phyloP scores from a whole-genome alignment of 2,888 invertebrate species.

The Dorcus hopei region DNA sequence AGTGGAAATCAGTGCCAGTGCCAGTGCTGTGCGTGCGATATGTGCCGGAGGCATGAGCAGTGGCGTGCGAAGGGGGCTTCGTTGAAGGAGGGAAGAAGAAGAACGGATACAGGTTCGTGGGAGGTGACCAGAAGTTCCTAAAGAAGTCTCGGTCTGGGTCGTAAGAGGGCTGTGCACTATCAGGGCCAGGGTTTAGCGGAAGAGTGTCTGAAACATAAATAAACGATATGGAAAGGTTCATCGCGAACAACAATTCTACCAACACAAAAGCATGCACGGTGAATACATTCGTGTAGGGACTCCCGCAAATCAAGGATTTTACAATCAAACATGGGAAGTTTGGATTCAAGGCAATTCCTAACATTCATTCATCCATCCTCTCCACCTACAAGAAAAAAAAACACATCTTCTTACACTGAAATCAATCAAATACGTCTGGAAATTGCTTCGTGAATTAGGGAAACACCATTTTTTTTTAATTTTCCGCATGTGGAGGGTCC shows the following conservation, averaged over 20 bases:
- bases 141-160: conserved; percentile 55
- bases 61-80: conserved; percentile 44
- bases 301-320: conserved; percentile 3
- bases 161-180: conserved; percentile 56
- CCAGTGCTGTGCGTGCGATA: conserved; percentile 46
- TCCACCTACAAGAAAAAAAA: too few species aligned
- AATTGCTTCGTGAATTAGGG: too few species aligned
- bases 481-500: too few species aligned
- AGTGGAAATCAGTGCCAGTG: conserved; percentile 44
- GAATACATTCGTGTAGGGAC: conserved; percentile 16
- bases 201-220: conserved; percentile 59
- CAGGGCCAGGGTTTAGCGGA: conserved; percentile 57
- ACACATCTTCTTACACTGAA: too few species aligned
- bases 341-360: too few species aligned
- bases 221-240: conserved; percentile 22
- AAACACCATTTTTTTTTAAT: too few species aligned
- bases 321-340: too few species aligned
- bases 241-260: not conserved
- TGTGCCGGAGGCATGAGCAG: conserved; percentile 43
- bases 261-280: conserved; percentile 2
- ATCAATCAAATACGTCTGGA: too few species aligned
- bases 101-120: conserved; percentile 57
- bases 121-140: conserved; percentile 56
- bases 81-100: conserved; percentile 57
- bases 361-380: too few species aligned